These are phyloP conservation scores for Myiotriccus ornatus DNA, from an alignment of 2,797 vertebrate species.

Conservation along the genomic window DNA sequence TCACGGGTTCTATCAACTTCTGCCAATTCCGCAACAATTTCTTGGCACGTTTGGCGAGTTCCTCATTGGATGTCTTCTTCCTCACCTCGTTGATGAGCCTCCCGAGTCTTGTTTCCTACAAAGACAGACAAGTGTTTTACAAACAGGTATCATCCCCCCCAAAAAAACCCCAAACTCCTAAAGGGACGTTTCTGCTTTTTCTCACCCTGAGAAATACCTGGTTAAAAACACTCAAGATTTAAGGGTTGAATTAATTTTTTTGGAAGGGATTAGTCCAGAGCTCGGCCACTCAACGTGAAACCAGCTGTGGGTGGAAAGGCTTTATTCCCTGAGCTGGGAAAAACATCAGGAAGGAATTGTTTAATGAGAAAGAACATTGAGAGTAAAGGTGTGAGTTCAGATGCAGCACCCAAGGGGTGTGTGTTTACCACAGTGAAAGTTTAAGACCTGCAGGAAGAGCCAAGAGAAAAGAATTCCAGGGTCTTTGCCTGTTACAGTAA, in stretches of 20 bases:
- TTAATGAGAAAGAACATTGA: background rate
- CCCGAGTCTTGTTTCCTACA: slow-evolving; percentile 91
- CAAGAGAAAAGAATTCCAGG: background rate
- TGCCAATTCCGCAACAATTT: slow-evolving; percentile 92
- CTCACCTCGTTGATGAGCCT: slow-evolving; percentile 95
- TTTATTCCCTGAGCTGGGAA: background rate
- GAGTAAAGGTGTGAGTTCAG: background rate
- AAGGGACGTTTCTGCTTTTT: background rate
- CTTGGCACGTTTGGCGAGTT: slow-evolving; percentile 92
- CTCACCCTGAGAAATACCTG: background rate
- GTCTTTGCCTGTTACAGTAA: background rate
- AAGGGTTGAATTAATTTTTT: background rate
- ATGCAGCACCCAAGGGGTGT: background rate
- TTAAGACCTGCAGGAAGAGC: background rate
- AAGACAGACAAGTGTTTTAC: slow-evolving; percentile 35
- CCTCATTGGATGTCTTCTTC: slow-evolving; percentile 92
- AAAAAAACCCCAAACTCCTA: background rate
- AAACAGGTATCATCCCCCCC: background rate
- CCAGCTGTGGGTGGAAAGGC: background rate
- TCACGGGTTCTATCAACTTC: slow-evolving; percentile 87
- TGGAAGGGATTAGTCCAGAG: background rate
- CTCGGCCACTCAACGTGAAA: background rate
- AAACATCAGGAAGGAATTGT: background rate
- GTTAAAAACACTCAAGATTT: background rate
- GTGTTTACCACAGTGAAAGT: background rate